Percentiles rank a stretch among this genome's conserved stretches.
These are phyloP conservation scores for Melanotaenia pygmaea DNA, from an alignment of 2,797 vertebrate species.

Conservation along the genomic window DNA sequence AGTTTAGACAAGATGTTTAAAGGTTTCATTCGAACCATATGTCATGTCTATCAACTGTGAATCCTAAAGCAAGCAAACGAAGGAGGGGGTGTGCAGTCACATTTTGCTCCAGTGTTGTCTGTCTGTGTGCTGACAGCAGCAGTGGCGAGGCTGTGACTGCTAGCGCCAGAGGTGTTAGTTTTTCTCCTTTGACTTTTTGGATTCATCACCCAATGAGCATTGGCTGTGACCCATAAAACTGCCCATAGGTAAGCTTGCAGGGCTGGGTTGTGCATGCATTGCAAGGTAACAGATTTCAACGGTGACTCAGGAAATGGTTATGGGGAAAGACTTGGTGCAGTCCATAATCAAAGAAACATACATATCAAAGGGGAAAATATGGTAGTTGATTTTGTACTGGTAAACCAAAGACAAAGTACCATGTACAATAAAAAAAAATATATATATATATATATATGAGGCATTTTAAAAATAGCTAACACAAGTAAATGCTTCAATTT, in stretches of 20 bases:
- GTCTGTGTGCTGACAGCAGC: constrained; percentile 65
- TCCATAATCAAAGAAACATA: constrained; percentile 56
- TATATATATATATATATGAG: not conserved
- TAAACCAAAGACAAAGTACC: constrained; percentile 13
- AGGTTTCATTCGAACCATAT: constrained; percentile 82
- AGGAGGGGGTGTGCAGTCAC: constrained; percentile 59
- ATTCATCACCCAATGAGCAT: constrained; percentile 75
- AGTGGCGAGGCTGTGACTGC: constrained; percentile 63
- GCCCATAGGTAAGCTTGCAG: constrained; percentile 67
- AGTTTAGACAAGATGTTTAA: constrained; percentile 80
- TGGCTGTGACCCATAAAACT: constrained; percentile 85
- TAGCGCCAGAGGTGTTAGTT: constrained; percentile 80
- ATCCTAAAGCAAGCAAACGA: constrained; percentile 65
- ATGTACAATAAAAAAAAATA: not conserved
- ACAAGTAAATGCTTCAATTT: not conserved
- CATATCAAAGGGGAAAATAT: constrained; percentile 50
- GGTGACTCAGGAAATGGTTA: constrained; percentile 75
- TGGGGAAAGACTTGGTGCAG: constrained; percentile 41
- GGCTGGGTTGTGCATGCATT: constrained; percentile 68
- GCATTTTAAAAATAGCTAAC: constrained; percentile 1
- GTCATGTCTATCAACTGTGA: constrained; percentile 77
- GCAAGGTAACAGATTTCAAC: constrained; percentile 76
- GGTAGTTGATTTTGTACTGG: constrained; percentile 23
- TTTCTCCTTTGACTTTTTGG: constrained; percentile 83
- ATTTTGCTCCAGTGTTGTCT: constrained; percentile 68